phyloP scores from a whole-genome alignment of 2,113 vertebrate species.

The Azemiops feae region DNA sequence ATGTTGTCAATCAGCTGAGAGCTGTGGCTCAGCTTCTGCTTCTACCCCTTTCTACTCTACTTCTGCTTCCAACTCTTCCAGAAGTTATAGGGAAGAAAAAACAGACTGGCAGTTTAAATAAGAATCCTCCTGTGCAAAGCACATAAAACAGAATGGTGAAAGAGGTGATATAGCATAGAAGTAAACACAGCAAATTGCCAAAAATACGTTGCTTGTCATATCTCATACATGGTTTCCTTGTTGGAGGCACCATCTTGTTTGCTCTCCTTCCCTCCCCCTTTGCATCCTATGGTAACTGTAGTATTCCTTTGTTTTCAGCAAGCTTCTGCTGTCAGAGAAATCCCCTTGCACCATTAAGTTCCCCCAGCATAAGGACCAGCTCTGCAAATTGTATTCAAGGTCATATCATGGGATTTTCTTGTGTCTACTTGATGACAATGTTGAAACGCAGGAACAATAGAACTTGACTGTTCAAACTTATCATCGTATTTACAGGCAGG shows the following conservation, averaged over 20 bases:
- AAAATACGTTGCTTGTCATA: slow-evolving; percentile 50
- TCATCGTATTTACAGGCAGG: slow-evolving; percentile 34
- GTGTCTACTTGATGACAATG: slow-evolving; percentile 5
- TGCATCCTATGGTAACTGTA: background rate
- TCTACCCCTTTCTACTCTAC: slow-evolving; percentile 47
- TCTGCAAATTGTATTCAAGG: background rate
- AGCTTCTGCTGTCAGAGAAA: background rate
- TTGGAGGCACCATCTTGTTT: background rate
- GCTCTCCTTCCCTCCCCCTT: background rate
- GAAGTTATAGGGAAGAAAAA: slow-evolving; percentile 43
- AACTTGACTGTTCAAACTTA: slow-evolving; percentile 25
- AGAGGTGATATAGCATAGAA: slow-evolving; percentile 27
- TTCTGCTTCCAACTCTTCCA: slow-evolving; percentile 33
- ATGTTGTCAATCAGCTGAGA: slow-evolving; percentile 74
- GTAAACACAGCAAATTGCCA: slow-evolving; percentile 45
- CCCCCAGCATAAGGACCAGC: slow-evolving; percentile 9
- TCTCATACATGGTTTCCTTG: slow-evolving; percentile 32
- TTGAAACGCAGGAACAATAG: slow-evolving; percentile 7
- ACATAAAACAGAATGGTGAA: slow-evolving; percentile 24
- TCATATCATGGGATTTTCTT: background rate
- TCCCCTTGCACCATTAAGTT: background rate
- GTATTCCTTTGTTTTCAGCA: background rate
- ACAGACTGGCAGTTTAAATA: slow-evolving; percentile 56
- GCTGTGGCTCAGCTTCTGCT: slow-evolving; percentile 59
- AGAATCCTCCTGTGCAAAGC: slow-evolving; percentile 45